These are phyloP conservation scores for Pandion haliaetus DNA, from an alignment of 2,113 vertebrate species.

Conservation along the genomic window DNA sequence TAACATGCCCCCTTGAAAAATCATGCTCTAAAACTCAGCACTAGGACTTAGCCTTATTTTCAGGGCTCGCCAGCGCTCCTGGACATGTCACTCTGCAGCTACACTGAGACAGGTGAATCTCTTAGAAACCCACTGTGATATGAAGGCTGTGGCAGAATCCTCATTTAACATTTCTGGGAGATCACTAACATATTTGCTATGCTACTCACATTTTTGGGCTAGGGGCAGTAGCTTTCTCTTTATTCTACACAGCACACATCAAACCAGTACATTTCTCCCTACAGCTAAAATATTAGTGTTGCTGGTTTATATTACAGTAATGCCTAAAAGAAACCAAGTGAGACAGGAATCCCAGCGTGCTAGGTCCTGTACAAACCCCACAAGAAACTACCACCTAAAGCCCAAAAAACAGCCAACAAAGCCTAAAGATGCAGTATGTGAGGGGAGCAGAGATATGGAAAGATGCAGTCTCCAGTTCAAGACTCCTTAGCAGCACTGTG, in stretches of 20 bases:
- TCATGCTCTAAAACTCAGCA: neutral
- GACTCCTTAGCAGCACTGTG: neutral
- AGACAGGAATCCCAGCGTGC: neutral
- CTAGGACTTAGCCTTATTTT: neutral
- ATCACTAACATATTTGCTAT: neutral
- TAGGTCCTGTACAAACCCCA: neutral
- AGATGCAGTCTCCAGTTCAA: neutral
- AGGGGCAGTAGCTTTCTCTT: slow-evolving; percentile 39
- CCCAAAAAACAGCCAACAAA: neutral
- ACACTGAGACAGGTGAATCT: neutral
- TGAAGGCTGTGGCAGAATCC: neutral
- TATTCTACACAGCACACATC: slow-evolving; percentile 18
- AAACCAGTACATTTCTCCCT: slow-evolving; percentile 23
- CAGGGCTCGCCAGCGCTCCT: neutral
- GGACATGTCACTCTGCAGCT: neutral
- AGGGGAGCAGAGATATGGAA: neutral
- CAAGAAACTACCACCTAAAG: neutral
- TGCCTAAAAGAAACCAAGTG: neutral
- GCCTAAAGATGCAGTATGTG: accelerated
- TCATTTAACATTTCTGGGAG: slow-evolving; percentile 46
- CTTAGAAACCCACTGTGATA: neutral
- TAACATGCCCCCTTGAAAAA: neutral
- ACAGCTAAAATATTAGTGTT: slow-evolving; percentile 15
- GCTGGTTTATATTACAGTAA: neutral
- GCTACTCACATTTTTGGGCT: slow-evolving; percentile 11